Evolutionary conservation across 1,140 invertebrate species (phyloP).

Genomic region (Tenebrio molitor): DNA sequence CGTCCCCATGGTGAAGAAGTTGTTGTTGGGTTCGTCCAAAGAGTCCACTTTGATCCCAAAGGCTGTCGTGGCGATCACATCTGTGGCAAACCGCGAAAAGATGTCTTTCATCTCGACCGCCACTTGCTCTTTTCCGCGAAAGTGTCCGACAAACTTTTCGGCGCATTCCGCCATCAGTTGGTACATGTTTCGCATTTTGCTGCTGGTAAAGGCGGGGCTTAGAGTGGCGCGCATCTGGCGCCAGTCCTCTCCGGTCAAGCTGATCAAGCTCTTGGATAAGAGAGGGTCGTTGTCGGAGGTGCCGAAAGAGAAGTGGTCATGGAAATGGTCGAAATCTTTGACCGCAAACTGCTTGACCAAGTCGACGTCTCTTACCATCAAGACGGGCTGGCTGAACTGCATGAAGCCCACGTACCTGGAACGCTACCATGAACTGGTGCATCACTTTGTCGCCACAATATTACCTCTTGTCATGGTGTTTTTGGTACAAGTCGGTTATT

Average conservation of each 20-base stretch:
- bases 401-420: constrained; percentile 68
- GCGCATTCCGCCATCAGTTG: constrained; percentile 61
- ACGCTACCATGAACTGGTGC: neutral
- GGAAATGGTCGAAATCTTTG: constrained; percentile 66
- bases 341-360: constrained; percentile 59
- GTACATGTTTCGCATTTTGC: constrained; percentile 66
- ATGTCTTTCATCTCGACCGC: constrained; percentile 55
- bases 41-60: constrained; percentile 66
- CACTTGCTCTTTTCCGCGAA: constrained; percentile 55
- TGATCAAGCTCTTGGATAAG: constrained; percentile 66
- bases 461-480: constrained; percentile 40
- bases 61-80: constrained; percentile 60
- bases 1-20: constrained; percentile 66
- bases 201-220: constrained; percentile 66
- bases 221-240: constrained; percentile 64
- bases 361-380: constrained; percentile 73
- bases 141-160: constrained; percentile 59
- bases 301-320: constrained; percentile 58
- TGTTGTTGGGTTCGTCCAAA: constrained; percentile 65
- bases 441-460: neutral
- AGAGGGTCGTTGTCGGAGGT: constrained; percentile 67
- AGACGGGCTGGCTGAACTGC: constrained; percentile 67
- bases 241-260: constrained; percentile 62
- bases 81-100: constrained; percentile 41
- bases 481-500: constrained; percentile 16